Evolutionary conservation across 2,888 invertebrate species (phyloP).

Genomic region (Phalangium opilio): DNA sequence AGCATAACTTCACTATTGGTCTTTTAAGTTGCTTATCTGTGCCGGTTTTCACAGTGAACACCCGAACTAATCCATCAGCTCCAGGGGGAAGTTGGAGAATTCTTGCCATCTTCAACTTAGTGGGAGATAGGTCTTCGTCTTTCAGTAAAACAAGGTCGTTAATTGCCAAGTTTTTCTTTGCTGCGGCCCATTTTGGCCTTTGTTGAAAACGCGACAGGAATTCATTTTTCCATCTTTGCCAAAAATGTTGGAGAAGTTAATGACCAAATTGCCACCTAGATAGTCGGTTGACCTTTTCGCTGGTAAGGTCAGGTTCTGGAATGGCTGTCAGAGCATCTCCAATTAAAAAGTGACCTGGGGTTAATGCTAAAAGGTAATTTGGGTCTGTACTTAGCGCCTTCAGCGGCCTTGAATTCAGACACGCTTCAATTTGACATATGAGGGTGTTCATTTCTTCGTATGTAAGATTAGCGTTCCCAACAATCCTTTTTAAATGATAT

Average conservation of each 20-base stretch:
- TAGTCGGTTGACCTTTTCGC: slow-evolving; percentile 17
- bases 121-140: neutral
- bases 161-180: slow-evolving; percentile 18
- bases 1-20: no score
- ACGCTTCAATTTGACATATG: slow-evolving; percentile 23
- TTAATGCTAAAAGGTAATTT: slow-evolving; percentile 20
- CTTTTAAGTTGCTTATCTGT: no score
- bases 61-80: neutral
- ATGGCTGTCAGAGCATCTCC: slow-evolving; percentile 18
- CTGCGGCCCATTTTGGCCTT: slow-evolving; percentile 21
- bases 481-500: slow-evolving; percentile 14
- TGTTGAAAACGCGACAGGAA: slow-evolving; percentile 24
- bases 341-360: slow-evolving; percentile 26
- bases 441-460: slow-evolving; percentile 26
- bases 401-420: slow-evolving; percentile 25
- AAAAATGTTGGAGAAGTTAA: neutral
- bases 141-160: slow-evolving; percentile 10
- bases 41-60: neutral
- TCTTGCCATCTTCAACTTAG: neutral
- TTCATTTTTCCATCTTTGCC: slow-evolving; percentile 21
- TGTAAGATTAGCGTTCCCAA: slow-evolving; percentile 22
- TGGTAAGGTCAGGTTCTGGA: slow-evolving; percentile 21
- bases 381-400: slow-evolving; percentile 21
- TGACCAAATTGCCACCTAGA: slow-evolving; percentile 21
- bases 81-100: neutral